Base-by-base conservation (phyloP, 2,888 invertebrate genomes). In the Helicoverpa assulta region DNA sequence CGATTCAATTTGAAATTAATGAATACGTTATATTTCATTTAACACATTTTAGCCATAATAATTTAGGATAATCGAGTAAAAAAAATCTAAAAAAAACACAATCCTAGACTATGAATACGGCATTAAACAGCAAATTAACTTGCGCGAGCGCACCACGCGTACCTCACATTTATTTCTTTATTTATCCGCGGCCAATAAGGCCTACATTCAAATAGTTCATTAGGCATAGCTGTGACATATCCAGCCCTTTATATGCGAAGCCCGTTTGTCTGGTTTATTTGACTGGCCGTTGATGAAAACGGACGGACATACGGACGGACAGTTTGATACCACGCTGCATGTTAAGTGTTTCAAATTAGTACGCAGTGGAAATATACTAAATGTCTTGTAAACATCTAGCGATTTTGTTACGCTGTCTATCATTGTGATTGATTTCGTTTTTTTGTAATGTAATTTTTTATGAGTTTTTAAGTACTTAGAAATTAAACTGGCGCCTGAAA, bases 201-300 rank as follows among this genome's bases (percentile, higher is more conserved):
- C 89, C 92, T 91, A 94, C 94, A 95, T 95, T 95, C 93, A 94
- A 95, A 95, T 95, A 90, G 94, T 92, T 94, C 92, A 95, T 95
- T 95, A 95, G 89, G 82, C 87, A 85, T 75, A 80, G 84, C 84
- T 85, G 86, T 88, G 90, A 90, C 90, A 90, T 87, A 90, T 90
- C 68, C 82, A 85, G 87, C 91, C 89, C 89, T 95, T 93, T 93
- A 89, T 94, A 94, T 94, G 94, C 94, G 87, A 82, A 86, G 76
- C 84, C 80, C 87, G 93, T 92, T 88, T 82, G 84, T 79, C 86
- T 89, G 84, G 86, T 92, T 92, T 92, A 92, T 91, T 89, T 86
- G 86, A 91, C 87, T 85, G 85, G 85, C 86, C 84, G 88, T 90
- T 90, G 93, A 92, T 91, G 89, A 87, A 91, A 91, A 89, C 79